These are phyloP conservation scores for Cheilinus undulatus DNA, from an alignment of 2,113 vertebrate species.

Conservation along the genomic window DNA sequence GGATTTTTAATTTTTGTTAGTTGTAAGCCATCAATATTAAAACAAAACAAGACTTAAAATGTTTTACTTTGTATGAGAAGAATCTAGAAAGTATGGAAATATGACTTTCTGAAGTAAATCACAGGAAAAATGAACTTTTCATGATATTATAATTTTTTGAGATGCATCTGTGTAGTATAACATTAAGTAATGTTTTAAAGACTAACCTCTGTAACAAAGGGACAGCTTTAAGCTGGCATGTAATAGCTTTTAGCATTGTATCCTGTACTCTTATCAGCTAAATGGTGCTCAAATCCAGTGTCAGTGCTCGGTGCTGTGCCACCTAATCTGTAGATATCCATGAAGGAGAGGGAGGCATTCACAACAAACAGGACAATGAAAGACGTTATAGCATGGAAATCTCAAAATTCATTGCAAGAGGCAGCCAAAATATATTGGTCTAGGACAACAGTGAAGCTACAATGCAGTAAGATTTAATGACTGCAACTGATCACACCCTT, in stretches of 20 bases:
- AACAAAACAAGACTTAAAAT: too few species aligned
- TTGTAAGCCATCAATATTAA: too few species aligned
- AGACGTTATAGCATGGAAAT: conserved; percentile 3
- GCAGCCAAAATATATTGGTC: not conserved
- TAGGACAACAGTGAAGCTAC: too few species aligned
- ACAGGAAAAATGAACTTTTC: too few species aligned
- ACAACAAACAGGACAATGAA: conserved; percentile 14
- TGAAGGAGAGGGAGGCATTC: conserved; percentile 44
- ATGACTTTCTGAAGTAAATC: too few species aligned
- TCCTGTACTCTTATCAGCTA: conserved; percentile 34
- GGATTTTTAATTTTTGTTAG: too few species aligned
- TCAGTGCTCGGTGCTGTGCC: conserved; percentile 29
- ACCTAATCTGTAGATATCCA: conserved; percentile 58
- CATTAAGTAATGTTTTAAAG: not conserved
- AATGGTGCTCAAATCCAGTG: conserved; percentile 47
- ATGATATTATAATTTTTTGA: too few species aligned
- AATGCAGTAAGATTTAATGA: not conserved
- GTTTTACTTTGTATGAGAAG: too few species aligned
- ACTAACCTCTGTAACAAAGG: not conserved
- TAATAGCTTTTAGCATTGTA: conserved; percentile 19
- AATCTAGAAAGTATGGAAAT: too few species aligned
- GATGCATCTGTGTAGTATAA: too few species aligned
- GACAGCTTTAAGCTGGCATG: not conserved
- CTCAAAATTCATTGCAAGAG: not conserved
- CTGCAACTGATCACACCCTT: not conserved